Evolutionary conservation across 2,113 vertebrate species (phyloP), one percentile per base, ranked within the genome.

Genomic region (Aythya baeri): DNA sequence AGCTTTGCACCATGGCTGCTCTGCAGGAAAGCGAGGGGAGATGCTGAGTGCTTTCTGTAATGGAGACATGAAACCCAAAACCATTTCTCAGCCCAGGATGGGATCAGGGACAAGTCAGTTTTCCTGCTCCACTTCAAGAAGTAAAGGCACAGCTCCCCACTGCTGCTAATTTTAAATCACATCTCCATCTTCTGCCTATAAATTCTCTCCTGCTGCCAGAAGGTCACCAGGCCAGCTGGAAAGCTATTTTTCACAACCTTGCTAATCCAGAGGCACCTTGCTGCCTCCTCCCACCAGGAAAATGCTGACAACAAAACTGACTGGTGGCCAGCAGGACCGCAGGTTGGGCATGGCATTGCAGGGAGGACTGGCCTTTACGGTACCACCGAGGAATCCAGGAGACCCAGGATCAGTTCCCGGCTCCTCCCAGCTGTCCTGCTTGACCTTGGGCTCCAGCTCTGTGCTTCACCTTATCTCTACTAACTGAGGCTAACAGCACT

Each of bases 81-180:
- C 34, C 41, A 6, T 0, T 0, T 17, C 58, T 38, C 58, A 43
- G 71, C 18, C 38, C 34, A 49, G 44, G 27, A 36, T 1, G 31
- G 57, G 20, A 83, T 67, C 63, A 59, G 58, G 66, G n/a, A 74
- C 3, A 54, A 61, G 23, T 73, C 50, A 50, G 7, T 57, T 65
- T 58, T 68, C 74, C 41, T 38, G 9, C 44, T 85, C 65, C 46
- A 15, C 67, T 80, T 34, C 54, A 63, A 57, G 67, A 52, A 11
- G 34, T 41, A 71, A 68, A 76, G 49, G 34, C 18, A 21, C 49
- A 87, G 85, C 17, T 93, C 55, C 32, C 18, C 44, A 27, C 25
- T 0, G 0, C 12, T 68, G 63, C 79, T 71, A 50, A 83, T 86
- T 96, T 83, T 76, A 3, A 43, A 61, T 46, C 57, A 2, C 1